Conservation (phyloP, 2,888 invertebrate genomes). For the Brachynemurus nebulosus region DNA sequence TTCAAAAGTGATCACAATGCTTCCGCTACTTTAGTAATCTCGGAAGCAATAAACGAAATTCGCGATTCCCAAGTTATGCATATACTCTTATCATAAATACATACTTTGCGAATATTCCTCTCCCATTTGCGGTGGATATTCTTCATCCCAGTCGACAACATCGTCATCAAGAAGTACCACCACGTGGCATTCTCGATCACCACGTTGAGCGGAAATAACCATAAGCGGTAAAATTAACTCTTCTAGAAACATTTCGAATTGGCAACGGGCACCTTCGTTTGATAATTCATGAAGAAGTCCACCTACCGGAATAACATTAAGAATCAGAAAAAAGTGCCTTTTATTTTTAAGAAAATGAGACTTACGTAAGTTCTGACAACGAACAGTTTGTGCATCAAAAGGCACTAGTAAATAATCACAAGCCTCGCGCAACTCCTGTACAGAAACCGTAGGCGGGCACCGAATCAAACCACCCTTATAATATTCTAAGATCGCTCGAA, state of each 20-base stretch:
- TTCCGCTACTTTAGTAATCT: too few relatives aligned
- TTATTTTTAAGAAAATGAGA: too few relatives aligned
- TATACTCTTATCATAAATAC: constrained; percentile 17
- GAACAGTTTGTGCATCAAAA: constrained; percentile 89
- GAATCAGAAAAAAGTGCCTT: too few relatives aligned
- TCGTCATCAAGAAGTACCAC: constrained; percentile 95
- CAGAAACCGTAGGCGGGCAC: constrained; percentile 91
- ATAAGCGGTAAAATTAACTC: constrained; percentile 89
- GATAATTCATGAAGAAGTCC: constrained; percentile 95
- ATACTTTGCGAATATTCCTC: constrained; percentile 95
- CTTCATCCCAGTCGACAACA: constrained; percentile 94
- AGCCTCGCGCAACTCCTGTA: constrained; percentile 93
- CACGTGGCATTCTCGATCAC: constrained; percentile 96
- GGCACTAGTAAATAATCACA: constrained; percentile 97
- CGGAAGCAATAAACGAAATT: constrained; percentile 7
- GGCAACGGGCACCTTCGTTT: constrained; percentile 96
- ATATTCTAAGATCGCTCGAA: constrained; percentile 88
- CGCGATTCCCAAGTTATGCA: not conserved
- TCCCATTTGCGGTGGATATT: constrained; percentile 99
- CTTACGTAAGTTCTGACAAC: constrained; percentile 91
- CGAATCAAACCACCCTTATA: constrained; percentile 83
- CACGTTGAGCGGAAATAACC: constrained; percentile 86
- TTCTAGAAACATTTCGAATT: constrained; percentile 94
- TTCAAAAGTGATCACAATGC: not conserved
- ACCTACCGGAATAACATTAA: constrained; percentile 34